These are phyloP conservation scores for Drosophila mettleri DNA, from an alignment of 2,888 invertebrate species.

Conservation along the genomic window DNA sequence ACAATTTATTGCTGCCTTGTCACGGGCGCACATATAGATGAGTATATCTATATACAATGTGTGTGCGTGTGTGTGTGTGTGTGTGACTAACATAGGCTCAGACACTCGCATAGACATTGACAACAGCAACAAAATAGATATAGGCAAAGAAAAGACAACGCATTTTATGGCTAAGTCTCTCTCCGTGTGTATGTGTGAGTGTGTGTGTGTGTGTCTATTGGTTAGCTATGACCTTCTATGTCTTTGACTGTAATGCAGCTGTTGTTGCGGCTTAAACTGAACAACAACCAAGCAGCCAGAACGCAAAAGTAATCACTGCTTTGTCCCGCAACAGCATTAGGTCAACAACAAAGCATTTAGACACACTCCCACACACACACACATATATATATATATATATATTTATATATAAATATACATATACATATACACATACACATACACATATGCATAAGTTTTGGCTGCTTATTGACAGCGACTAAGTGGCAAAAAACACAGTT, in stretches of 20 bases:
- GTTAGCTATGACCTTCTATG: constrained; percentile 69
- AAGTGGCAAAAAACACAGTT: constrained; percentile 64
- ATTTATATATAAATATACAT: constrained; percentile 5
- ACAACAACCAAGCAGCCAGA: constrained; percentile 27
- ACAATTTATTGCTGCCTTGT: constrained; percentile 76
- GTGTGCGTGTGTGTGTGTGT: background rate
- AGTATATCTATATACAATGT: constrained; percentile 10
- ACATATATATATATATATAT: constrained; percentile 2
- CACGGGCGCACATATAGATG: constrained; percentile 49
- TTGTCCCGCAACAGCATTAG: constrained; percentile 36
- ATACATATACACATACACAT: constrained; percentile 5
- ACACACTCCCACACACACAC: constrained; percentile 6
- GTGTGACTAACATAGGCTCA: constrained; percentile 26
- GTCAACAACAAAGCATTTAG: constrained; percentile 39
- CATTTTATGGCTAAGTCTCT: constrained; percentile 46
- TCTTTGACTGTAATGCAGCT: constrained; percentile 66
- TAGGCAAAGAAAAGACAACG: constrained; percentile 42
- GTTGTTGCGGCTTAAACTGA: constrained; percentile 24
- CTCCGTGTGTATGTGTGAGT: constrained; percentile 15
- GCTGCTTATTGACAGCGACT: constrained; percentile 69
- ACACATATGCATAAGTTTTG: constrained; percentile 19
- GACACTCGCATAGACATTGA: constrained; percentile 42
- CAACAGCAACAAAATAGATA: constrained; percentile 21
- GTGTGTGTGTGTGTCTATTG: constrained; percentile 25
- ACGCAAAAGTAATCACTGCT: constrained; percentile 64